These are phyloP conservation scores for Trissolcus basalis DNA, from an alignment of 1,140 invertebrate species.

Conservation along the genomic window DNA sequence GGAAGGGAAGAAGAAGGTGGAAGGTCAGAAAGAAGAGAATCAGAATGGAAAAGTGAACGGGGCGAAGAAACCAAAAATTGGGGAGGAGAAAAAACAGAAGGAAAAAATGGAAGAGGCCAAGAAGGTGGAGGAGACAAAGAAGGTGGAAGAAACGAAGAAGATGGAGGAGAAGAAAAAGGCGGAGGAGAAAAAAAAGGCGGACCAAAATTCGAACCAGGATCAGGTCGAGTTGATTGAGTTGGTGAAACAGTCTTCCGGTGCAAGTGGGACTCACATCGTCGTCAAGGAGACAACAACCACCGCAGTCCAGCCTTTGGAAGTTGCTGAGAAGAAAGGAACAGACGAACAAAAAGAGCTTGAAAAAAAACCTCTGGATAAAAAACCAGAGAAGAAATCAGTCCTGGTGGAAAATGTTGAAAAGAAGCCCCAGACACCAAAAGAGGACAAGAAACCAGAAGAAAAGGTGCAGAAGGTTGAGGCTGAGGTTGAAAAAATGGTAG, in stretches of 20 bases:
- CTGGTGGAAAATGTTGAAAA: neutral
- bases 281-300: conserved; percentile 72
- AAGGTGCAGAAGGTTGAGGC: conserved; percentile 3
- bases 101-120: neutral
- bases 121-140: neutral
- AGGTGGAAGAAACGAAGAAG: neutral
- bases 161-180: conserved; percentile 18
- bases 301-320: conserved; percentile 69
- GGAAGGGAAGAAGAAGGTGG: neutral
- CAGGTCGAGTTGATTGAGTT: conserved; percentile 62
- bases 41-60: neutral
- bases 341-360: neutral
- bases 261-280: conserved; percentile 70
- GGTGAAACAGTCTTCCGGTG: conserved; percentile 64
- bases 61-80: conserved; percentile 11
- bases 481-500: no score
- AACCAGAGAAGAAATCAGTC: neutral
- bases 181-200: conserved; percentile 15
- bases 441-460: no score
- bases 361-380: conserved; percentile 1
- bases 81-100: conserved; percentile 13
- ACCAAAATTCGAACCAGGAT: conserved; percentile 13
- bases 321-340: conserved; percentile 62
- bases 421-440: no score
- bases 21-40: neutral